Evolutionary conservation across 2,797 vertebrate species (phyloP).

Genomic region (Helicolenus hilgendorfi): DNA sequence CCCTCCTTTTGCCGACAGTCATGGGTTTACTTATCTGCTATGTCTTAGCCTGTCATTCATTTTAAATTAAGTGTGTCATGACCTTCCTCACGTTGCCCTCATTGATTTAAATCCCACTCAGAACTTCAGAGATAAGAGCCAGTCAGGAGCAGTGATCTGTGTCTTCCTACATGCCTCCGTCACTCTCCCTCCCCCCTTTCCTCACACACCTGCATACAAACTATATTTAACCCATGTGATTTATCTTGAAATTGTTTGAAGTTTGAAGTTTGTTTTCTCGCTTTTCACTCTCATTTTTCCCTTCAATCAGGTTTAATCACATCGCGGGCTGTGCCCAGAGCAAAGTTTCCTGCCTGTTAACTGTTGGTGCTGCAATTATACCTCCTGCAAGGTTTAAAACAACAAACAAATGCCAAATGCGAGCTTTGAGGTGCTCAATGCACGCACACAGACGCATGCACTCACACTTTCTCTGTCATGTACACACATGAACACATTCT

Average conservation of each 20-base stretch:
- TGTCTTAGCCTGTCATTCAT: conserved; percentile 11
- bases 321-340: conserved; percentile 26
- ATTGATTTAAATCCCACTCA: conserved; percentile 57
- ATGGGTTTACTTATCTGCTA: background rate
- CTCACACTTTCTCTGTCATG: conserved; percentile 1
- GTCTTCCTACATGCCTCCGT: conserved; percentile 37
- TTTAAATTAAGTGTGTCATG: conserved; percentile 7
- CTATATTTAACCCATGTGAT: conserved; percentile 10
- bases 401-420: conserved; percentile 54
- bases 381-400: conserved; percentile 54
- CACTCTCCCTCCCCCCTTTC: background rate
- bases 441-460: background rate
- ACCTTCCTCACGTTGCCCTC: conserved; percentile 34
- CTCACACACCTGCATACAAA: conserved; percentile 45
- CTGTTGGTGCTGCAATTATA: conserved; percentile 34
- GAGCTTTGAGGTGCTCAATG: background rate
- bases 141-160: conserved; percentile 49
- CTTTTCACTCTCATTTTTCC: background rate
- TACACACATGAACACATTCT: background rate
- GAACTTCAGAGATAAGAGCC: conserved; percentile 18
- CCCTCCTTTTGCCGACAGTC: background rate
- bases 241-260: background rate
- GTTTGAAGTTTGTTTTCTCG: conserved; percentile 2
- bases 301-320: conserved; percentile 44
- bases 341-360: conserved; percentile 40